Evolutionary conservation across 2,797 vertebrate species (phyloP), one percentile per base, ranked within the genome.

Genomic region (Acanthurus lineatus): DNA sequence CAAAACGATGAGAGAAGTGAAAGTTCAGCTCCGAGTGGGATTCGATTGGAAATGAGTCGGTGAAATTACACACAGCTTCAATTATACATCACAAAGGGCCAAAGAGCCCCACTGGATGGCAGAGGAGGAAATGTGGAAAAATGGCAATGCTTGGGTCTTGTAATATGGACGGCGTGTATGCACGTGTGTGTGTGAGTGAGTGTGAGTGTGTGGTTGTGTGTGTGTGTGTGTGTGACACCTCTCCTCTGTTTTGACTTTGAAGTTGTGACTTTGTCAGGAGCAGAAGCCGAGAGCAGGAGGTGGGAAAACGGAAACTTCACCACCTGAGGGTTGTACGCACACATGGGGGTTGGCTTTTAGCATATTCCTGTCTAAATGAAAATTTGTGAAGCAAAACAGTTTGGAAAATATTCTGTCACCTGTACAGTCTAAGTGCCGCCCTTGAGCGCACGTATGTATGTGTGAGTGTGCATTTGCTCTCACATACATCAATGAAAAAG

Each of bases 1-100:
- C 77, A 76, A 67, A 62, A 60, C 19, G 54, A 85, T 20, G 66
- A 72, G 83, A 79, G 84, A 83, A 91, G 78, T 84, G 68, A 81
- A 83, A 84, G 86, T 86, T 93, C 84, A 89, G 82, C 83, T 88
- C 81, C 48, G 22, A 83, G 76, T 79, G 82, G 82, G 83, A 86
- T 77, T 86, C 54, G 49, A 53, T 44, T 72, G 76, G 68, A 91
- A 92, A 84, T 58, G 53, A 85, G 79, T 85, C 40, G 28, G 62
- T 62, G 84, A 90, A 88, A 91, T 92, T 86, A 90, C 79, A 83
- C 81, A 81, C 77, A 82, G 78, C 86, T 89, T 94, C 85, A 91
- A 93, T 93, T 93, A 92, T 93, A 90, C 86, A 93, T 94, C 89
- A 93, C 81, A 93, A 89, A 90, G 78, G 68, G 82, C 15, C 0